A percentile compares a stretch with the other conserved stretches of the same genome.
Conservation (phyloP, 1,140 invertebrate genomes). For the Triops longicaudatus region DNA sequence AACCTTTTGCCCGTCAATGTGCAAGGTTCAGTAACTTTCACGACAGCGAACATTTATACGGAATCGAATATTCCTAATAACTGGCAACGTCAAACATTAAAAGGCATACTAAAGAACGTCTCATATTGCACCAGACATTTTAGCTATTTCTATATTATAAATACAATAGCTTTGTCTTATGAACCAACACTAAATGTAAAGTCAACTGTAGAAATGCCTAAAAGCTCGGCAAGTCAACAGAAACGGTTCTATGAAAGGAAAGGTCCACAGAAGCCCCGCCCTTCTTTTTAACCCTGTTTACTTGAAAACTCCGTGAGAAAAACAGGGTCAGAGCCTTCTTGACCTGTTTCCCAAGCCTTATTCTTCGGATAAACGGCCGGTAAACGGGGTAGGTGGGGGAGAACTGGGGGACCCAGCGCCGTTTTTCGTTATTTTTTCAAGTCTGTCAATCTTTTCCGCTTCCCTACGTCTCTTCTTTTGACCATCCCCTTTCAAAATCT, state of each 20-base stretch:
- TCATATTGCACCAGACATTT: background rate
- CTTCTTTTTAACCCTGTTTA: slow-evolving; percentile 2
- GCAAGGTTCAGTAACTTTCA: too few relatives aligned
- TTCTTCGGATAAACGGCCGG: background rate
- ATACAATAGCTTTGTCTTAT: background rate
- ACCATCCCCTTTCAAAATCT: background rate
- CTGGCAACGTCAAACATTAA: too few relatives aligned
- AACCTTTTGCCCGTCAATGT: slow-evolving; percentile 13
- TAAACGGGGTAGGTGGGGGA: background rate
- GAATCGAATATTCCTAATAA: too few relatives aligned
- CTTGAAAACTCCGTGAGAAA: background rate
- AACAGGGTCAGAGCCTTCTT: slow-evolving; percentile 7
- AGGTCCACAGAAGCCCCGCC: background rate
- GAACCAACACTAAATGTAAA: too few relatives aligned
- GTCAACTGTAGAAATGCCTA: too few relatives aligned
- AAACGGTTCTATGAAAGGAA: slow-evolving; percentile 18
- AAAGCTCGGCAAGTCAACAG: slow-evolving; percentile 6
- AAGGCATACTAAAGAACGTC: too few relatives aligned
- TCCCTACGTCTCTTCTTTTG: background rate
- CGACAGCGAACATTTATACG: too few relatives aligned
- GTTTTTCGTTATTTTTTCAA: background rate
- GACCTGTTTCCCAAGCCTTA: slow-evolving; percentile 13
- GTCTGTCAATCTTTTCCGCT: slow-evolving; percentile 7
- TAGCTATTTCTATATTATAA: background rate
- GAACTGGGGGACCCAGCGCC: too few relatives aligned